phyloP scores from a whole-genome alignment of 2,888 invertebrate species.

The Coleophora flavipennella region DNA sequence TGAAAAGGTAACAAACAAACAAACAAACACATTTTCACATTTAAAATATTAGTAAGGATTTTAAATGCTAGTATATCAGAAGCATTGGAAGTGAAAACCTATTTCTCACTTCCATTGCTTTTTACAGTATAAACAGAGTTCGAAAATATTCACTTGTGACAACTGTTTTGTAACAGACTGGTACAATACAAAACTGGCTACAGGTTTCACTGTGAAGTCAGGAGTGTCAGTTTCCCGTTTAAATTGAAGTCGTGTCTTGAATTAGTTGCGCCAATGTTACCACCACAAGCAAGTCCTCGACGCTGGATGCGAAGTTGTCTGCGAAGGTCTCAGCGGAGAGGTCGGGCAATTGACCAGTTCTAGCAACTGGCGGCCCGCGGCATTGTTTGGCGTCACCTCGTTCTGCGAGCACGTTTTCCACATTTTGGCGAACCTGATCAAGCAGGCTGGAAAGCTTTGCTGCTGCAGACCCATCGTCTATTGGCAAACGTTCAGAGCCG shows the following conservation, averaged over 20 bases:
- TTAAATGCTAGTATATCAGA: no score
- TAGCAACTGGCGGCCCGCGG: conserved; percentile 90
- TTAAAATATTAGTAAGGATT: no score
- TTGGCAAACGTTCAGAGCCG: conserved; percentile 85
- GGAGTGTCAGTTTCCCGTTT: conserved; percentile 94
- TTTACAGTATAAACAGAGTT: not conserved
- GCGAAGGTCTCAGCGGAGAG: conserved; percentile 92
- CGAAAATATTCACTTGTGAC: not conserved
- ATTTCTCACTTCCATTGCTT: not conserved
- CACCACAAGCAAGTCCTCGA: conserved; percentile 97
- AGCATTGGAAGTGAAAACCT: no score
- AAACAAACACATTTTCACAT: no score
- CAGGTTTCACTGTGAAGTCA: conserved; percentile 56
- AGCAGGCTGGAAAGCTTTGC: conserved; percentile 82
- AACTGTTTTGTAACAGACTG: not conserved
- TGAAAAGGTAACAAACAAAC: no score
- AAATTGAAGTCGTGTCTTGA: conserved; percentile 96
- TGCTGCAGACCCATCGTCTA: conserved; percentile 84
- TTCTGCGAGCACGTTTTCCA: conserved; percentile 93
- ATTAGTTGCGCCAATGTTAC: conserved; percentile 95
- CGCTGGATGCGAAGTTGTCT: conserved; percentile 95
- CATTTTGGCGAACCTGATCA: conserved; percentile 81
- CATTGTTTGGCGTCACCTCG: conserved; percentile 83
- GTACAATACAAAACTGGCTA: not conserved
- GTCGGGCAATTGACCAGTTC: conserved; percentile 93